Conservation (phyloP, 2,797 vertebrate species). For the Bovichtus variegatus region DNA sequence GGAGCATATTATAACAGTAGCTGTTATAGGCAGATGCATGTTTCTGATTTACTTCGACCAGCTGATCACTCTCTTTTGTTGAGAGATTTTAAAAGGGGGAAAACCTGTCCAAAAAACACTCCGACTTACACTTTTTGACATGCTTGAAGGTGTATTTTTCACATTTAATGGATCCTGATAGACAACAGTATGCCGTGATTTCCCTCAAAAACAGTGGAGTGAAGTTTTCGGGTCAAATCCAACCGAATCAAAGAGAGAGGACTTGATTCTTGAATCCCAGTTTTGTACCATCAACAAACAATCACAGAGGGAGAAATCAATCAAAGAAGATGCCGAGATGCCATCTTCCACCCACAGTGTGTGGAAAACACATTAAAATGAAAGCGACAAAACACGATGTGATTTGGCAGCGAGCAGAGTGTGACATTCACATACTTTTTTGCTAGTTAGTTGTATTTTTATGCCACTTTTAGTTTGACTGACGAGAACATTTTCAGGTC, state of each 20-base stretch:
- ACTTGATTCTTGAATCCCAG: not conserved
- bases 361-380: not conserved
- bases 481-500: not conserved
- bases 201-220: not conserved
- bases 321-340: not conserved
- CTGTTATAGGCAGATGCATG: not conserved
- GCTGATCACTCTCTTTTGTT: too few species aligned
- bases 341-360: not conserved
- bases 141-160: not conserved
- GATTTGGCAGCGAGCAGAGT: not conserved
- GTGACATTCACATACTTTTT: not conserved
- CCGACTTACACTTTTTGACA: not conserved
- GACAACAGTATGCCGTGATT: not conserved
- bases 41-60: not conserved
- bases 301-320: not conserved
- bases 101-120: not conserved
- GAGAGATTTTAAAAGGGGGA: not conserved
- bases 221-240: not conserved
- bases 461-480: not conserved
- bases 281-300: not conserved
- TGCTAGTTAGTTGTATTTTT: too few species aligned
- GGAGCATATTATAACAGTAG: not conserved
- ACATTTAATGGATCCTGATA: not conserved
- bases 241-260: not conserved
- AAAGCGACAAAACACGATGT: not conserved